Evolutionary conservation across 2,888 invertebrate species (phyloP), one percentile per base, ranked within the genome.

Genomic region (Allacma fusca): DNA sequence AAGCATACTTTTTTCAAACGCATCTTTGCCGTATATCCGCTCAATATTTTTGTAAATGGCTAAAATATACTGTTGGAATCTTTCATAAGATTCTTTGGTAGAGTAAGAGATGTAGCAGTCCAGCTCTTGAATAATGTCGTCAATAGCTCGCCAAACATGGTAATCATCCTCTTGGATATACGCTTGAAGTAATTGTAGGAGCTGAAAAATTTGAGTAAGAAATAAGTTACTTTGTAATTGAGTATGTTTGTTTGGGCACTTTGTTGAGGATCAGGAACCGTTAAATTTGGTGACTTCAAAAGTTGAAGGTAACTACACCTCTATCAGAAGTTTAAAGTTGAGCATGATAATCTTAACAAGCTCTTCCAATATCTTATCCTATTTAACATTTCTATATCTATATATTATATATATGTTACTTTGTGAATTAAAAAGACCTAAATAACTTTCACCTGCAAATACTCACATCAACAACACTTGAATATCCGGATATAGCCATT

Each of bases 91-190:
- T 4, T 62, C 34, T 13, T n/a, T 12, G 29, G 40, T 19, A 7
- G 62, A 24, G 24, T 72, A 62, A 1, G 21, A 28, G 12, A 72
- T 29, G n/a, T 34, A 29, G 16, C 29, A 7, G 24, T 72, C 72
- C 34, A 72, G 29, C 62, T 72, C 72, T 0, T 72, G 28, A 21
- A 72, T 40, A 16, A 62, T 34, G 34, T 72, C 72, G 16, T 72
- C 72, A 34, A 72, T 29, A 1, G 62, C 72, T n/a, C 23, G 59
- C 72, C 72, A 72, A 59, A 72, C 72, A 34, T 72, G 28, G 62
- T 72, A 72, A 28, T 72, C 62, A 19, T 29, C 9, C 13, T 72
- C 72, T 1, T 40, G 0, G 0, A 29, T 23, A 23, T 62, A 72
- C 2, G n/a, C 13, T n/a, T 21, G 29, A 1, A 72, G 62, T 9